Evolutionary conservation across 2,888 invertebrate species (phyloP).

Genomic region (Leptarthrus brevirostris): DNA sequence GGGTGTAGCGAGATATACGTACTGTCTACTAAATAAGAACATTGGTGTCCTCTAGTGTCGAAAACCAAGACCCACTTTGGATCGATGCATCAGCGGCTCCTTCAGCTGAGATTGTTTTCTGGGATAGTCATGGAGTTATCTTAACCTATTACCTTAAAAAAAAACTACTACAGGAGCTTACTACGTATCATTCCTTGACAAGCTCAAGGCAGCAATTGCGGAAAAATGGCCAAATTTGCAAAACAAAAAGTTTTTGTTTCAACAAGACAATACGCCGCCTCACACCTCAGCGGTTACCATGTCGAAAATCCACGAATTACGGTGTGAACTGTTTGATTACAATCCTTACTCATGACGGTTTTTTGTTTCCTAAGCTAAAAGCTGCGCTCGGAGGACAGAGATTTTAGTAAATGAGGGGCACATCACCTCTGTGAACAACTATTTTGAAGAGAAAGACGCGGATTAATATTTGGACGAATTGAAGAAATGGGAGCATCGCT

Average conservation of each 20-base stretch:
- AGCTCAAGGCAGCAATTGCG: too few relatives aligned
- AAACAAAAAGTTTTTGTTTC: too few relatives aligned
- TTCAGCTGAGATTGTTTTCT: neutral
- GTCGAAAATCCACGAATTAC: conserved; percentile 19
- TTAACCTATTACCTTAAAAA: too few relatives aligned
- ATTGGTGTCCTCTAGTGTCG: too few relatives aligned
- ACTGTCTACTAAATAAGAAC: too few relatives aligned
- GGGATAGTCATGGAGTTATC: neutral
- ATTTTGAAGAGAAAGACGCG: conserved; percentile 46
- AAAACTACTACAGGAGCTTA: neutral
- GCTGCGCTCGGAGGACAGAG: conserved; percentile 30
- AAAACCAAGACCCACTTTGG: too few relatives aligned
- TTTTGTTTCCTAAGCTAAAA: conserved; percentile 40
- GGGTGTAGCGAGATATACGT: too few relatives aligned
- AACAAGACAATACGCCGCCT: too few relatives aligned
- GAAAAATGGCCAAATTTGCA: too few relatives aligned
- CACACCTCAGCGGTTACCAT: neutral
- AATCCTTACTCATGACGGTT: conserved; percentile 14
- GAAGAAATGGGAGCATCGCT: neutral
- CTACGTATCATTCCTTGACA: neutral
- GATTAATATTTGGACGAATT: conserved; percentile 34
- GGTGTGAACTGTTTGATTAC: conserved; percentile 26
- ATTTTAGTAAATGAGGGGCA: conserved; percentile 42
- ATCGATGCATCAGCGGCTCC: too few relatives aligned
- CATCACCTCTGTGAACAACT: conserved; percentile 41